phyloP scores from a whole-genome alignment of 1,140 invertebrate species.

The Tetramorium parvispinum region DNA sequence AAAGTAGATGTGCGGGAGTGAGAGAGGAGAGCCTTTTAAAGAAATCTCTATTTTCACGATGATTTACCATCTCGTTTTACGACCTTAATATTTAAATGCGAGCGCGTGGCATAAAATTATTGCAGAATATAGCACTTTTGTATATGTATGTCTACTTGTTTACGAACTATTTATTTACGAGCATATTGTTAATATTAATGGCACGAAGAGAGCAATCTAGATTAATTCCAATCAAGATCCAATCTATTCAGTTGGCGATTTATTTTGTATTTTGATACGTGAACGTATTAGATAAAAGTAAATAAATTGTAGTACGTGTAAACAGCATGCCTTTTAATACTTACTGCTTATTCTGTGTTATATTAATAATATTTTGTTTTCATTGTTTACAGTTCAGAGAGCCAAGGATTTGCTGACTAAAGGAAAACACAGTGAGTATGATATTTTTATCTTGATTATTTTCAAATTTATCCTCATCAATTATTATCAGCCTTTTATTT shows the following conservation, averaged over 20 bases:
- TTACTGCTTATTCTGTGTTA: background rate
- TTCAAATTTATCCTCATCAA: background rate
- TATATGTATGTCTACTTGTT: background rate
- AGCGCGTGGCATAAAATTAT: background rate
- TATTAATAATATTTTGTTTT: slow-evolving; percentile 57
- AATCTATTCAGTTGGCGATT: background rate
- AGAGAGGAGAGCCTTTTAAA: background rate
- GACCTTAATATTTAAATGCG: slow-evolving; percentile 35
- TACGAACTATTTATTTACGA: slow-evolving; percentile 5
- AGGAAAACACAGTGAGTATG: slow-evolving; percentile 92
- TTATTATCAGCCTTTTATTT: no score
- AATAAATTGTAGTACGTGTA: background rate
- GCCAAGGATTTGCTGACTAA: slow-evolving; percentile 91
- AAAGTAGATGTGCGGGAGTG: slow-evolving; percentile 25
- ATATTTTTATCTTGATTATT: background rate
- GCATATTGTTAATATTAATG: background rate
- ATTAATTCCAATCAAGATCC: background rate
- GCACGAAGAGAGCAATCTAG: background rate
- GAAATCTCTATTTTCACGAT: background rate
- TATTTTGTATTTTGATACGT: background rate
- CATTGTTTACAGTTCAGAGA: slow-evolving; percentile 89
- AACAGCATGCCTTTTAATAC: background rate
- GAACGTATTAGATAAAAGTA: background rate
- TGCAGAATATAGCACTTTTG: background rate
- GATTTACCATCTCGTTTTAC: background rate